Conservation (phyloP, 2,888 invertebrate genomes). For the Zaprionus obscuricornis region DNA sequence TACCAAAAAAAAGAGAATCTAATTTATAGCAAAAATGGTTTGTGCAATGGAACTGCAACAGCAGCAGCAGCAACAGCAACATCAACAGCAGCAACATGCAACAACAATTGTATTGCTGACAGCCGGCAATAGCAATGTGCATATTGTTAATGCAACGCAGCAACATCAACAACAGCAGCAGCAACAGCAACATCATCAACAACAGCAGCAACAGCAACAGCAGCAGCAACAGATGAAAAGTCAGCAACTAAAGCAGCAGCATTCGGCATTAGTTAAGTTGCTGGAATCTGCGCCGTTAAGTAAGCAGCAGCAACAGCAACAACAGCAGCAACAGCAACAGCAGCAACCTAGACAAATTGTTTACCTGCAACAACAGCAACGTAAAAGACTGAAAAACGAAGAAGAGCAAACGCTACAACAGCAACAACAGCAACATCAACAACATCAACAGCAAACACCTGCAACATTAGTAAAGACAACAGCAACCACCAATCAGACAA, state of each 20-base stretch:
- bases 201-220: constrained; percentile 54
- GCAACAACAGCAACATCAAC: constrained; percentile 38
- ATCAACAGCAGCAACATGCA: constrained; percentile 67
- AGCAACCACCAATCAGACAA: constrained; percentile 66
- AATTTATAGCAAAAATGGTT: constrained; percentile 78
- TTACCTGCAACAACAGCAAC: constrained; percentile 43
- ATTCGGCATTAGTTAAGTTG: constrained; percentile 87
- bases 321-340: constrained; percentile 44
- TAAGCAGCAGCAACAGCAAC: constrained; percentile 53
- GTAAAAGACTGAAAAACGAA: too few species aligned
- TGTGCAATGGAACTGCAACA: constrained; percentile 83
- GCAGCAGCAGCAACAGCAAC: constrained; percentile 61
- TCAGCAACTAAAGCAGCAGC: constrained; percentile 85
- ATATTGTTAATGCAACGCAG: constrained; percentile 51
- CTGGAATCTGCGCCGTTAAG: constrained; percentile 85
- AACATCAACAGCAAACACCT: constrained; percentile 57
- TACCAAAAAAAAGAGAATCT: constrained; percentile 68
- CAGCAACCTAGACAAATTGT: constrained; percentile 46
- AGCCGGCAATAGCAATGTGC: constrained; percentile 57
- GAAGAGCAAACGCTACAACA: constrained; percentile 18
- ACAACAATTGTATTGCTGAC: constrained; percentile 78
- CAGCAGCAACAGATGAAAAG: constrained; percentile 72
- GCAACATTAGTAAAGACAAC: constrained; percentile 77
- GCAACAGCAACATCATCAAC: constrained; percentile 53
- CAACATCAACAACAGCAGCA: constrained; percentile 42